Conservation (phyloP, 2,113 vertebrate species). For the Lamprologus speciosus region DNA sequence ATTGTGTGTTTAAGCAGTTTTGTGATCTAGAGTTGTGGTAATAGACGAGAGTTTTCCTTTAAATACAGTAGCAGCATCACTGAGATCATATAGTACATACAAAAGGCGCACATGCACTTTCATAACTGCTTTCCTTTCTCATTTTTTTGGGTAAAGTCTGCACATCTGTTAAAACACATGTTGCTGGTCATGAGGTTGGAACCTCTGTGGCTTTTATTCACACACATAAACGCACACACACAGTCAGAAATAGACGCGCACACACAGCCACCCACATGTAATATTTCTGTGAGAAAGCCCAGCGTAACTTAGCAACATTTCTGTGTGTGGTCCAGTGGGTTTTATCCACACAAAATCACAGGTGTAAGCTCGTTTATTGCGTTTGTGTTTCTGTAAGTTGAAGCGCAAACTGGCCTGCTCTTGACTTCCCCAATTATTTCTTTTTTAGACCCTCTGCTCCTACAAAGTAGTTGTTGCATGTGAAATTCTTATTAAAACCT, state of each 20-base stretch:
- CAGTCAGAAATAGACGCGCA: not conserved
- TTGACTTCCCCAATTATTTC: not conserved
- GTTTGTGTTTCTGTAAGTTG: not conserved
- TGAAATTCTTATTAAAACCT: not conserved
- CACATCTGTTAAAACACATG: conserved; percentile 29
- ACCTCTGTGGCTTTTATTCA: not conserved
- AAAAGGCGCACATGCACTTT: not conserved
- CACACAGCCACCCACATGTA: conserved; percentile 12
- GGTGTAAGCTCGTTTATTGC: not conserved
- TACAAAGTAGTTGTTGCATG: not conserved
- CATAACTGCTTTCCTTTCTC: not conserved
- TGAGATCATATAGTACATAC: not conserved
- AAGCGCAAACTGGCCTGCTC: not conserved
- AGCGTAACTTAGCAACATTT: conserved; percentile 56
- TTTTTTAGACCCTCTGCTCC: not conserved
- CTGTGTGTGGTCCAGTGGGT: conserved; percentile 25
- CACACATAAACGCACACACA: not conserved
- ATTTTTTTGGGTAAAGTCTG: not conserved
- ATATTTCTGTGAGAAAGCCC: conserved; percentile 1
- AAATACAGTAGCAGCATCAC: accelerated
- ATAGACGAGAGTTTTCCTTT: not conserved
- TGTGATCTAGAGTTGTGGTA: not conserved
- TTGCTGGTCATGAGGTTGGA: not conserved
- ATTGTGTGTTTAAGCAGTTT: not conserved
- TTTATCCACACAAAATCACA: not conserved